Percentiles rank a stretch among this genome's conserved stretches.
phyloP scores from a whole-genome alignment of 2,888 invertebrate genomes.

The Dynastes hyllus region DNA sequence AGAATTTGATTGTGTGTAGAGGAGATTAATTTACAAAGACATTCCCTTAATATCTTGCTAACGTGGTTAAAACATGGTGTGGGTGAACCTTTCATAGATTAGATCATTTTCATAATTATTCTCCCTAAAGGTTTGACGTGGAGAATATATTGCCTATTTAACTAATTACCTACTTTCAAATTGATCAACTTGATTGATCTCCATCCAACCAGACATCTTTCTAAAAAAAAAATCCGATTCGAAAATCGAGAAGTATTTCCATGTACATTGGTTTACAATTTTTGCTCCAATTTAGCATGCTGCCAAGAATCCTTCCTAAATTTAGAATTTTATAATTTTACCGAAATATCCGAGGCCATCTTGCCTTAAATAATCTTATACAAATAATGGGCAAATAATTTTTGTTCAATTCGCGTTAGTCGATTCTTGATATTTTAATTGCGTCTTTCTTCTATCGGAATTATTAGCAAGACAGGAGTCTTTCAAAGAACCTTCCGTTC shows the following conservation, averaged over 20 bases:
- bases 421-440: neutral
- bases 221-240: constrained; percentile 14
- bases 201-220: too few species aligned
- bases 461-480: neutral
- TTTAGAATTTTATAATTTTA: constrained; percentile 40
- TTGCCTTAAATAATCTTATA: constrained; percentile 5
- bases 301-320: constrained; percentile 39
- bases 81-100: too few species aligned
- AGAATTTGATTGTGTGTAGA: too few species aligned
- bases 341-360: constrained; percentile 20
- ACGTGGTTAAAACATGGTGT: too few species aligned
- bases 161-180: too few species aligned
- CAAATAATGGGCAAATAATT: constrained; percentile 2
- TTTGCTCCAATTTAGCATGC: constrained; percentile 29
- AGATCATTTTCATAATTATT: too few species aligned
- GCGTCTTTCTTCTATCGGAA: neutral
- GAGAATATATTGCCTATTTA: too few species aligned
- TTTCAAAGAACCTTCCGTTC: too few species aligned
- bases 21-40: too few species aligned
- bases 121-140: too few species aligned
- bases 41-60: too few species aligned
- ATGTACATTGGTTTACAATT: constrained; percentile 33
- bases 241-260: neutral
- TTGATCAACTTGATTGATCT: too few species aligned
- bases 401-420: neutral